Base-by-base conservation (phyloP, 2,888 invertebrate species). In the Aproaerema taeniolella region DNA sequence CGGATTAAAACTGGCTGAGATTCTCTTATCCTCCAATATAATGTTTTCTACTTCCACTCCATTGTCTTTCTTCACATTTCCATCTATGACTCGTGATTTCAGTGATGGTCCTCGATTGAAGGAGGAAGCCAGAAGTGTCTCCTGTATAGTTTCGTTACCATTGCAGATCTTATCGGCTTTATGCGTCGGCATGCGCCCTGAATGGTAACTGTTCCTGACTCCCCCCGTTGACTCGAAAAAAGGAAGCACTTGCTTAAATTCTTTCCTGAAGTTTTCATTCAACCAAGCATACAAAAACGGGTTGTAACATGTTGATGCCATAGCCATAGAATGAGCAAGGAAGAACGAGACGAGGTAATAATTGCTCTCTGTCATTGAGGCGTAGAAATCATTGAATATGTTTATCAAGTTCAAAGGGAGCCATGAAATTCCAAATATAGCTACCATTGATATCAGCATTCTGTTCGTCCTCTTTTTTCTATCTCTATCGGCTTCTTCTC, bases 231-330 rank as follows among this genome's bases (percentile, higher is more conserved):
- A 83, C 52, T 89, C 89, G 56, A 89, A 89, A 60, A 91, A 90
- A 48, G 91, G 91, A 45, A 91, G 68, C 0, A 94, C 93, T 71
- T 93, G 91, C 61, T 93, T 95, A 69, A 97, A 97, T 72, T 97
- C 97, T 70, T 97, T 97, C 43, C 97, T 91, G 67, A 98, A 98
- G 75, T 95, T 95, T 56, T 97, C 98, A 74, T 99, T 99, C 67
- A 98, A 89, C 97, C 98, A 98, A 11, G 98, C 98, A 71, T 98
- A 99, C 5, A 98, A 88, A 67, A 99, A 96, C 0, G 98, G 97
- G 71, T 98, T 99, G 87, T 98, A 98, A 71, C 97, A 96, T 0
- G 97, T 97, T 30, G 97, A 97, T 36, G 96, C 95, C 96, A 98
- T 97, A 31, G 98, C 98, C 66, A 97, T 90, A 1, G 95, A 92